phyloP scores from a whole-genome alignment of 2,113 vertebrate species.

The Apus apus region DNA sequence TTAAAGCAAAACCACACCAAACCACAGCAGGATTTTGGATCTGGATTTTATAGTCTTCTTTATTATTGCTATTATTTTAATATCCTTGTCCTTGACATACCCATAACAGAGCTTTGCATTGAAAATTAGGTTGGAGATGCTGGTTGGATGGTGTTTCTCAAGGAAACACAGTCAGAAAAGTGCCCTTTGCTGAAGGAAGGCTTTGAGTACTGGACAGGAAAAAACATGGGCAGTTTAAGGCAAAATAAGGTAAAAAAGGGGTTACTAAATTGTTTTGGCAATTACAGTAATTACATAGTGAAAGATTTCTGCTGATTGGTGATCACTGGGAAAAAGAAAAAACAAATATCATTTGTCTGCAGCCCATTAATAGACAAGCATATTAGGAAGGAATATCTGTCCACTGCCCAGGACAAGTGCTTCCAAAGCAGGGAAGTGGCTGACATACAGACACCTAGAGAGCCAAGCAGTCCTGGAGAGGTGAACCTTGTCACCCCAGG shows the following conservation, averaged over 20 bases:
- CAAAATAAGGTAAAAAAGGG: background rate
- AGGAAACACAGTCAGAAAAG: background rate
- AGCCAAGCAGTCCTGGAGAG: background rate
- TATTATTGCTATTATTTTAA: slow-evolving; percentile 25
- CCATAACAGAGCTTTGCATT: background rate
- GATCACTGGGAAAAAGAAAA: background rate
- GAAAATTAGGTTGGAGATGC: background rate
- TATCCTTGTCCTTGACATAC: slow-evolving; percentile 38
- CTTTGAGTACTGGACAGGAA: background rate
- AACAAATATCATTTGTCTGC: background rate
- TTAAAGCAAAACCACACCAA: slow-evolving; percentile 34
- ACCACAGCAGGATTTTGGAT: slow-evolving; percentile 27
- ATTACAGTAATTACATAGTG: background rate
- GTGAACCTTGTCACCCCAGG: accelerated
- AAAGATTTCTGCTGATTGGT: background rate
- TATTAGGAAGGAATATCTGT: background rate
- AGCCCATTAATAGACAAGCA: background rate
- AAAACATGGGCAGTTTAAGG: background rate
- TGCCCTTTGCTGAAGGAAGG: background rate
- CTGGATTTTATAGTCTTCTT: background rate
- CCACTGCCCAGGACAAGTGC: accelerated
- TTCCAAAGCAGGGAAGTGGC: background rate
- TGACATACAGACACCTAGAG: background rate
- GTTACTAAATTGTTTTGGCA: background rate
- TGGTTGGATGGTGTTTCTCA: background rate